Conservation (phyloP, 2,797 vertebrate species). For the Streptopelia turtur region DNA sequence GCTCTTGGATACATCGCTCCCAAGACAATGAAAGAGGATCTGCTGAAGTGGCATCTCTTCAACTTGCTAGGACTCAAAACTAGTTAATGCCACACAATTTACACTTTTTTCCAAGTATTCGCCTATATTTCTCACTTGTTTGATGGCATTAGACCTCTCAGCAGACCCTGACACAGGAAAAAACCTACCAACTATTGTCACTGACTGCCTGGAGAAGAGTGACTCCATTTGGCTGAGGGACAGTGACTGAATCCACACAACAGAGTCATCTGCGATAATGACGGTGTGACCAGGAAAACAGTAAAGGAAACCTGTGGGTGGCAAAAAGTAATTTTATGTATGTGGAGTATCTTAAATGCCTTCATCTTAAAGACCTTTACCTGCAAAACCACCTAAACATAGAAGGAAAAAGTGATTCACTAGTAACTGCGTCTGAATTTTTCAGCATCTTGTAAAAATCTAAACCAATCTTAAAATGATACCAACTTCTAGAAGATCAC, state of each 20-base stretch:
- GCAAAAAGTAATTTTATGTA: not conserved
- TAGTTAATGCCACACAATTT: not conserved
- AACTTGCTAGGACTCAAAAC: not conserved
- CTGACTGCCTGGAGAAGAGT: not conserved
- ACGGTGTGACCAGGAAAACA: not conserved
- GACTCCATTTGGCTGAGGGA: not conserved
- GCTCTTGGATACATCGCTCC: fast-evolving
- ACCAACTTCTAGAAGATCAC: not conserved
- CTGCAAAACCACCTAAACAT: not conserved
- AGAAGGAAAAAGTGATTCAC: not conserved
- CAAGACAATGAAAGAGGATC: not conserved
- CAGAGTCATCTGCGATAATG: not conserved
- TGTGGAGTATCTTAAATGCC: not conserved
- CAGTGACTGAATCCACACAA: not conserved
- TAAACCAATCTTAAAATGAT: not conserved
- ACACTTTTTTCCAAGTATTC: not conserved
- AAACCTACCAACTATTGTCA: not conserved
- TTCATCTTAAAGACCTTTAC: not conserved
- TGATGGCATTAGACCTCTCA: not conserved
- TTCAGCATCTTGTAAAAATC: not conserved
- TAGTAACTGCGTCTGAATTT: not conserved
- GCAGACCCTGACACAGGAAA: not conserved
- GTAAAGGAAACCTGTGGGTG: not conserved
- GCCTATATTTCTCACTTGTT: not conserved
- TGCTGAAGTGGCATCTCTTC: not conserved